Base-by-base conservation (phyloP, 2,888 invertebrate species). In the Tiliacea aurago region DNA sequence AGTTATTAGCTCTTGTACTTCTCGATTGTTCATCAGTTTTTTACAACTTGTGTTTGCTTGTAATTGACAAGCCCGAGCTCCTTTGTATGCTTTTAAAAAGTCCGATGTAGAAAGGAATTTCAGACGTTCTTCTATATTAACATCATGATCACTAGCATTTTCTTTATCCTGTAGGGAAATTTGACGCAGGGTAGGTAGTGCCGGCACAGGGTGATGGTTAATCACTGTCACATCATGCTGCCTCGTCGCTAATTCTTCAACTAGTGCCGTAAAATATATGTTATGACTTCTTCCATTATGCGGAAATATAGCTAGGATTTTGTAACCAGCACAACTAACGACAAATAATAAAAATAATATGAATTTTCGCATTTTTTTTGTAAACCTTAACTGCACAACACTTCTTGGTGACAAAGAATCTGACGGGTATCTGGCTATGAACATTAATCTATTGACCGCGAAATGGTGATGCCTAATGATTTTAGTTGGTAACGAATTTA, bases 181-280 rank as follows among this genome's bases (percentile, higher is more conserved):
- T 67, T 96, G 95, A 18, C 86, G 90, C 62, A 95, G 91, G 81
- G 93, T 95, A 43, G 90, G 85, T 10, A 92, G 87, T 73, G 90
- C 90, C 64, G 90, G 78, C 55, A 73, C 65, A 0, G 94, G 93
- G 70, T 93, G 93, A 37, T 92, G 85, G 64, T 94, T 91, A 7
- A 94, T 84, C 11, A 93, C 90, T 28, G 90, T 92, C 23, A 94
- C 88, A 33, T 91, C 84, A 74, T 94, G 93, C 6, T 92, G 89
- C 64, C 88, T 88, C n/a, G 77, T 74, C 4, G 91, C 92, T 62
- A 94, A 84, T 49, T 88, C 90, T 76, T 89, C 87, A 15, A 91
- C 49, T 11, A 81, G 37, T 13, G 70, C 45, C 49, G 55, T 67
- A 41, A 66, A 80, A 58, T 83, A 83, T 63, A 91, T 89, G 58